Base-by-base conservation (phyloP, 2,113 vertebrate genomes). In the Sitta europaea region DNA sequence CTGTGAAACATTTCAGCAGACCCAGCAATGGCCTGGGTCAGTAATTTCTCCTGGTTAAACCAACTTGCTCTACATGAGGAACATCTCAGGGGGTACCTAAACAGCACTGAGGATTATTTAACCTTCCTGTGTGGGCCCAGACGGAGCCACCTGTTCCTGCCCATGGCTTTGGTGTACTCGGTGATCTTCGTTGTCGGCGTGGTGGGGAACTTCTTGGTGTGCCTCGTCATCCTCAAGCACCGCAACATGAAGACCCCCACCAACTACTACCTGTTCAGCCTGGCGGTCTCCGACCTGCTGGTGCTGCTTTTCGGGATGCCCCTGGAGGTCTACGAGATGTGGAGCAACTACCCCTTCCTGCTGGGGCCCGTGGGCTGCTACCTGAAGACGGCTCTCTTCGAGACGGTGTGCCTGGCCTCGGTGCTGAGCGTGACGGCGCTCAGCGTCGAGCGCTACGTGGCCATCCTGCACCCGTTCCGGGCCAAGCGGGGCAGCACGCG, bases 211-310 rank as follows among this genome's bases (percentile, higher is more conserved):
- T 95, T 98, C 40, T 97, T 99, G 53, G 99, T 99, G 4, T 99
- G 99, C 92, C 97, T 98, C 8, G 99, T 99, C 63, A 99, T 99
- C 75, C 96, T 98, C 29, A 98, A 98, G 66, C 98, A 99, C 96
- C 98, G 97, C 77, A 98, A 97, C 43, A 99, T 99, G 99, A 98
- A 98, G 97, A 99, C 98, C 1, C 99, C 99, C 1, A 99, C 99
- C 71, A 99, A 99, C 95, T 99, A 99, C 78, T 99, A 99, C 92
- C 97, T 99, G 93, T 99, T 99, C 98, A 99, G 99, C 92, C 96
- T 99, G 31, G 99, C 99, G 0, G 73, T 99, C 62, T 99, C 99
- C 0, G 99, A 99, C 96, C 98, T 99, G 89, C 96, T 99, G 18
- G 98, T 99, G 84, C 97, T 99, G 63, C 97, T 99, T 20, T 97